phyloP scores from a whole-genome alignment of 1,140 invertebrate genomes.

The Adelges cooleyi region DNA sequence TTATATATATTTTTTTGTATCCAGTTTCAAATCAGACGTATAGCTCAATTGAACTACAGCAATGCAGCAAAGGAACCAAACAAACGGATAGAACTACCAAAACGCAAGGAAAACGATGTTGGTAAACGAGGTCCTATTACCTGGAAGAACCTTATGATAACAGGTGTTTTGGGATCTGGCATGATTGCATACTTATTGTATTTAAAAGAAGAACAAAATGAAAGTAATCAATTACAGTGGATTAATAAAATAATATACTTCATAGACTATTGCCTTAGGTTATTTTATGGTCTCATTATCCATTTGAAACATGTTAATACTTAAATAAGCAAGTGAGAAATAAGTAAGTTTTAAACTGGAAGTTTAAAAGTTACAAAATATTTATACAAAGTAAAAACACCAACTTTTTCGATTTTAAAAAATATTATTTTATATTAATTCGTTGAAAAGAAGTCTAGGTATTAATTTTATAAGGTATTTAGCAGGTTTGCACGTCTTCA shows the following conservation, averaged over 20 bases:
- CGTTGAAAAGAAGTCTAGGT: too few species aligned
- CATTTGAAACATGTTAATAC: too few species aligned
- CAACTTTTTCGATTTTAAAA: too few species aligned
- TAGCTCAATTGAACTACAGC: neutral
- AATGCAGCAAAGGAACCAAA: neutral
- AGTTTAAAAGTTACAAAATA: too few species aligned
- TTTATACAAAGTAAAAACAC: too few species aligned
- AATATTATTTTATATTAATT: too few species aligned
- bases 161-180: slow-evolving; percentile 49
- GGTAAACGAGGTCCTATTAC: slow-evolving; percentile 49
- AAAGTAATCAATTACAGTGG: slow-evolving; percentile 38
- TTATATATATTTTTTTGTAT: neutral
- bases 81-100: slow-evolving; percentile 1
- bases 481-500: too few species aligned
- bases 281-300: too few species aligned
- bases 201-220: slow-evolving; percentile 62
- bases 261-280: too few species aligned
- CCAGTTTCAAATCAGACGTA: neutral
- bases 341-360: too few species aligned
- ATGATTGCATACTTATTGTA: slow-evolving; percentile 63
- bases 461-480: too few species aligned
- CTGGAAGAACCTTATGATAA: slow-evolving; percentile 60
- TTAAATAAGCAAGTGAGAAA: too few species aligned
- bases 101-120: neutral
- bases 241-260: neutral